Percentiles rank a stretch among this genome's conserved stretches.
phyloP scores from a whole-genome alignment of 2,888 invertebrate species.

The Troglohyphantes excavatus region DNA sequence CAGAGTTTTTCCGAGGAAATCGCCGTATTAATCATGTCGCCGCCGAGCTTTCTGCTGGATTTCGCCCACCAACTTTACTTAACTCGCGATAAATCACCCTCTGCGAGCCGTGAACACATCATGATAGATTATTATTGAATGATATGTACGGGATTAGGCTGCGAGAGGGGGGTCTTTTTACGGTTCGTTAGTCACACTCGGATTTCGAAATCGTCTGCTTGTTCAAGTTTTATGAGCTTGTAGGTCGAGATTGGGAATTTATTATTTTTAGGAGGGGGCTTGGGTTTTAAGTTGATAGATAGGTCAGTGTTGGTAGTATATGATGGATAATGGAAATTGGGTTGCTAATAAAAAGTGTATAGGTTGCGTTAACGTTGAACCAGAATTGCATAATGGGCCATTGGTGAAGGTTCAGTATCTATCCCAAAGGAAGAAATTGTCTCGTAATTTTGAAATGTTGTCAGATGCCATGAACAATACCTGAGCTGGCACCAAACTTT shows the following conservation, averaged over 20 bases:
- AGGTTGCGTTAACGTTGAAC: no score
- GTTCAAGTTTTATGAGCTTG: not conserved
- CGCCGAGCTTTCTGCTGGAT: constrained; percentile 10
- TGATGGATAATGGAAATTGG: not conserved
- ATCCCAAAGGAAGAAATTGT: no score
- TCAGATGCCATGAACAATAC: no score
- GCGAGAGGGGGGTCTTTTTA: not conserved
- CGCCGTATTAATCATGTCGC: constrained; percentile 37
- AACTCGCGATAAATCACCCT: constrained; percentile 47
- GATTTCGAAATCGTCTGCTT: not conserved
- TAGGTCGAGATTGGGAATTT: not conserved
- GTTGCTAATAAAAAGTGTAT: no score
- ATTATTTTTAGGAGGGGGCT: constrained; percentile 1
- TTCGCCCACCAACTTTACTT: constrained; percentile 40
- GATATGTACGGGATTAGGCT: constrained; percentile 13
- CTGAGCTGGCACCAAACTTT: no score
- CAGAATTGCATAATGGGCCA: no score
- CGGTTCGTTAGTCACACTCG: constrained; percentile 11
- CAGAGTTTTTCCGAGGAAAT: not conserved
- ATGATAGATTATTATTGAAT: constrained; percentile 44
- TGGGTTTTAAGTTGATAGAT: not conserved
- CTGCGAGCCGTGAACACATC: constrained; percentile 36
- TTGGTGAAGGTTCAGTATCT: no score
- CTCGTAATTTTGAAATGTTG: no score
- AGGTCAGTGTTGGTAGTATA: not conserved